phyloP scores from a whole-genome alignment of 2,888 invertebrate genomes.

The Sinelater perroti region DNA sequence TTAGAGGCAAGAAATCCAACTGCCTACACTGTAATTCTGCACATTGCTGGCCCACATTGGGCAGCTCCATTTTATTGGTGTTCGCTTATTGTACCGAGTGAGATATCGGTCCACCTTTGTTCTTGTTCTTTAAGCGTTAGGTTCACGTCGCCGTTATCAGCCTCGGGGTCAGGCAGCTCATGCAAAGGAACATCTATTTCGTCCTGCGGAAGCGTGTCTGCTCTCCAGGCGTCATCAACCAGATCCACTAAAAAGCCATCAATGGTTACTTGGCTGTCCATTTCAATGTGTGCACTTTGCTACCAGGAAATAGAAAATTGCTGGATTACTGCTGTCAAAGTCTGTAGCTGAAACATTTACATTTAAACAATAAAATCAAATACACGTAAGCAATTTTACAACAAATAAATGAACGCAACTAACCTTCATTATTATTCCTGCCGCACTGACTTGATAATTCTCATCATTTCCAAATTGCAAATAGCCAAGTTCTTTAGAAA shows the following conservation, averaged over 20 bases:
- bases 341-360: too few species aligned
- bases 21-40: slow-evolving; percentile 69
- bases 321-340: too few species aligned
- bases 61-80: slow-evolving; percentile 76
- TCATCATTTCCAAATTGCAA: too few species aligned
- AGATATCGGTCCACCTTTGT: slow-evolving; percentile 70
- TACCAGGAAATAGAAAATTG: too few species aligned
- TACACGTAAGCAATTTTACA: too few species aligned
- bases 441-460: too few species aligned
- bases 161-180: slow-evolving; percentile 92
- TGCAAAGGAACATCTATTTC: slow-evolving; percentile 85
- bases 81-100: slow-evolving; percentile 64
- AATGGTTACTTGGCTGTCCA: slow-evolving; percentile 77
- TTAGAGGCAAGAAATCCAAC: slow-evolving; percentile 76
- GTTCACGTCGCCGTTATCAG: slow-evolving; percentile 90
- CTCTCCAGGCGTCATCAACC: slow-evolving; percentile 88
- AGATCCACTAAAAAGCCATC: slow-evolving; percentile 81
- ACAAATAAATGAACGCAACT: too few species aligned
- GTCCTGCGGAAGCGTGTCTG: slow-evolving; percentile 83
- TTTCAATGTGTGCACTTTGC: too few species aligned
- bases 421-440: too few species aligned
- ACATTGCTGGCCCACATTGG: slow-evolving; percentile 75
- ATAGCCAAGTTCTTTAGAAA: too few species aligned
- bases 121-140: slow-evolving; percentile 90
- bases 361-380: too few species aligned